These are phyloP conservation scores for Lamprologus ornatipinnis DNA, from an alignment of 2,113 vertebrate species.

Conservation along the genomic window DNA sequence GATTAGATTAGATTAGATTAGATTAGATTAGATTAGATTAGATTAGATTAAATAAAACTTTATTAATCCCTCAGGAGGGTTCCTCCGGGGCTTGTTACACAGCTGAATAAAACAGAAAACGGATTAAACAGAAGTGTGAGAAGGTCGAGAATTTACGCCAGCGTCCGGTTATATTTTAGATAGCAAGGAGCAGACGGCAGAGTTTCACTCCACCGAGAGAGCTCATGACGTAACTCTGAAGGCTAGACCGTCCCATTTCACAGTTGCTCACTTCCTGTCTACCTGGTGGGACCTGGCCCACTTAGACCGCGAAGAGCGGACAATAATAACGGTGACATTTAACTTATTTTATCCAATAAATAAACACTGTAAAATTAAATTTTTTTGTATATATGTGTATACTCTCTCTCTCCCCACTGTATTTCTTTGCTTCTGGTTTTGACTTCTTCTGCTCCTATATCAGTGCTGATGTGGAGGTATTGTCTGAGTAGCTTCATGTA, in stretches of 20 bases:
- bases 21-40: too few species aligned
- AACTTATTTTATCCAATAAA: not conserved
- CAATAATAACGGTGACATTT: not conserved
- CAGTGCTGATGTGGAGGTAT: not conserved
- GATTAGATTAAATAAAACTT: too few species aligned
- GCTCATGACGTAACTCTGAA: not conserved
- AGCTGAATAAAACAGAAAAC: too few species aligned
- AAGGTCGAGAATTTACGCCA: not conserved
- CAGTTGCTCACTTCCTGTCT: not conserved
- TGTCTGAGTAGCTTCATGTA: not conserved
- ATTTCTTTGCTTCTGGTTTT: not conserved
- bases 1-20: too few species aligned
- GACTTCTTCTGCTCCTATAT: not conserved
- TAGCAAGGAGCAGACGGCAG: not conserved
- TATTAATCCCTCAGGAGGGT: too few species aligned
- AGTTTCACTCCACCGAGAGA: not conserved
- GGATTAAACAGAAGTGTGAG: too few species aligned
- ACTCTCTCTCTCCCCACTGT: rapidly evolving
- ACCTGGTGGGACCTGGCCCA: too few species aligned
- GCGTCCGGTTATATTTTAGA: not conserved
- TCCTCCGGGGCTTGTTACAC: too few species aligned
- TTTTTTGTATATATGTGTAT: not conserved
- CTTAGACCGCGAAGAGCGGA: not conserved
- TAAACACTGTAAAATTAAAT: not conserved
- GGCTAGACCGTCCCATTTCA: not conserved